A percentile compares a stretch with the other conserved stretches of the same genome.
phyloP scores from a whole-genome alignment of 1,140 invertebrate species.

The Mycetomoellerius zeteki region DNA sequence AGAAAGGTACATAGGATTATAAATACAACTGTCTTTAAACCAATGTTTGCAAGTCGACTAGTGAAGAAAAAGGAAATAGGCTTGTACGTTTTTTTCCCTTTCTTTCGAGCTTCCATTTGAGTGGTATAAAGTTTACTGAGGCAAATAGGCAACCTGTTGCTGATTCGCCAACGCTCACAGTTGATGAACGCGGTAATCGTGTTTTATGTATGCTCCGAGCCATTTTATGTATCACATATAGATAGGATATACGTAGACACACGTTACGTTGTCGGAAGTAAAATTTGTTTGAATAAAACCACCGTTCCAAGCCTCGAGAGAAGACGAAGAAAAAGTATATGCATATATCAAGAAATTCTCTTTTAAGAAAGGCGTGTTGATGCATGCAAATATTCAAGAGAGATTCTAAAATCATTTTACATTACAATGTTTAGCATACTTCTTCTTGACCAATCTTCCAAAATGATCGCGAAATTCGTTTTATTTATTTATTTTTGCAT shows the following conservation, averaged over 20 bases:
- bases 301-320: background rate
- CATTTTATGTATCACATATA: background rate
- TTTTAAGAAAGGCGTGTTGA: background rate
- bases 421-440: background rate
- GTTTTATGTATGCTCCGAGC: background rate
- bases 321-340: background rate
- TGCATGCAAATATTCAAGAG: background rate
- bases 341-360: background rate
- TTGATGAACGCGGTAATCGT: conserved; percentile 14
- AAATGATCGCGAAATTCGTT: background rate
- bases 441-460: background rate
- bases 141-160: conserved; percentile 50
- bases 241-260: background rate
- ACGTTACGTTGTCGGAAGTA: background rate
- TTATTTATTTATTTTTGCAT: background rate
- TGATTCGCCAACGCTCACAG: conserved; percentile 5
- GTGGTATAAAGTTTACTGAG: too few relatives aligned
- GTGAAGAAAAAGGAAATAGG: too few relatives aligned
- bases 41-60: too few relatives aligned
- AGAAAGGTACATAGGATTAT: too few relatives aligned
- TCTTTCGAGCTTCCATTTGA: too few relatives aligned
- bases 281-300: conserved; percentile 22
- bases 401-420: background rate
- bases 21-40: too few relatives aligned
- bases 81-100: too few relatives aligned